phyloP scores from a whole-genome alignment of 1,140 invertebrate species.

The Sitophilus oryzae region DNA sequence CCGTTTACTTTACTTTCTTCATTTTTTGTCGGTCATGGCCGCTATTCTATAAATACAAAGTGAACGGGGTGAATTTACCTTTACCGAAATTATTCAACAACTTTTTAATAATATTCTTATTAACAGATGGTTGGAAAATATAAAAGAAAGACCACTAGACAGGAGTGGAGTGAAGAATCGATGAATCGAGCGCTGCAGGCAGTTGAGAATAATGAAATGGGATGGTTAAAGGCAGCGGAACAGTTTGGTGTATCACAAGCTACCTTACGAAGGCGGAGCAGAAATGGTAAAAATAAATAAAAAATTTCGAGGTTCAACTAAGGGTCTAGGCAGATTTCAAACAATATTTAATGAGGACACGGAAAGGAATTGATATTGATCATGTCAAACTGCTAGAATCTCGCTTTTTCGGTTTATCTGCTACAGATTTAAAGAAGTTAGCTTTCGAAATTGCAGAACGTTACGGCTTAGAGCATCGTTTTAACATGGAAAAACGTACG shows the following conservation, averaged over 20 bases:
- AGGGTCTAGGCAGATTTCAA: neutral
- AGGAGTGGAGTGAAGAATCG: too few relatives aligned
- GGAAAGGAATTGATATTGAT: conserved; percentile 22
- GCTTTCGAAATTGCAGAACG: conserved; percentile 28
- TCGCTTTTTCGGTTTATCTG: conserved; percentile 38
- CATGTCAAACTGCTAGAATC: conserved; percentile 25
- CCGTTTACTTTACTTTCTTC: too few relatives aligned
- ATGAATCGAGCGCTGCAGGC: conserved; percentile 5
- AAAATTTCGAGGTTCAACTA: neutral
- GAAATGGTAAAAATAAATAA: conserved; percentile 9
- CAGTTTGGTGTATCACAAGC: conserved; percentile 8
- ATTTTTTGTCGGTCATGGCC: too few relatives aligned
- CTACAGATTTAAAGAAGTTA: conserved; percentile 37
- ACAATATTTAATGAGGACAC: neutral
- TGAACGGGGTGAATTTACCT: too few relatives aligned
- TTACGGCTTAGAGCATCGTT: conserved; percentile 19
- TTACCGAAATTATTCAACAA: too few relatives aligned
- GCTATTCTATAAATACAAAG: too few relatives aligned
- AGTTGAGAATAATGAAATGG: conserved; percentile 12
- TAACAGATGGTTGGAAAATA: too few relatives aligned
- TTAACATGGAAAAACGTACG: too few relatives aligned
- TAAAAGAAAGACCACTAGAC: too few relatives aligned
- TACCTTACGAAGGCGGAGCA: conserved; percentile 2
- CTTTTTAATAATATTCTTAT: too few relatives aligned
- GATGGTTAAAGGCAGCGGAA: conserved; percentile 9